Conservation (phyloP, 2,797 vertebrate genomes). For the Anguilla marmorata region DNA sequence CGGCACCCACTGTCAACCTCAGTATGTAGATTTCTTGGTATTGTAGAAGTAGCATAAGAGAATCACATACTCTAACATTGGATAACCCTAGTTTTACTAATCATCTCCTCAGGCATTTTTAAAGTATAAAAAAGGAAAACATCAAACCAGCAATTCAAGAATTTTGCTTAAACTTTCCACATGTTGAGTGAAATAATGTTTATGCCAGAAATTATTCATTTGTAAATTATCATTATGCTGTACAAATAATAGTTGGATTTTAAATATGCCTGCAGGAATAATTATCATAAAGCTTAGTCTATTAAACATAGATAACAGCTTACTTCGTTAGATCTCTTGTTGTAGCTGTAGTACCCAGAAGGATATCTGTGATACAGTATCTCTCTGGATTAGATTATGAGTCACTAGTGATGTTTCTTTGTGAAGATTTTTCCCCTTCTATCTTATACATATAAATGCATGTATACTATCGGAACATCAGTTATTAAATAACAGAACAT, state of each 20-base stretch:
- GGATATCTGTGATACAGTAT: not conserved
- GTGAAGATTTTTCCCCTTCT: not conserved
- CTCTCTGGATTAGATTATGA: not conserved
- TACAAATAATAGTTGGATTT: conserved; percentile 4
- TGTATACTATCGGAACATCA: not conserved
- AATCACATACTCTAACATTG: conserved; percentile 40
- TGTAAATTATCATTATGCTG: not conserved
- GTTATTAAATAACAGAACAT: not conserved
- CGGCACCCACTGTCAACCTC: conserved; percentile 61
- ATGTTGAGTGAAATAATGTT: not conserved
- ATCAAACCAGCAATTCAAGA: not conserved
- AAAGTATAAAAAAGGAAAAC: not conserved
- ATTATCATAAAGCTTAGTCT: conserved; percentile 15
- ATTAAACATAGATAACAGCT: conserved; percentile 23
- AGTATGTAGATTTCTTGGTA: conserved; percentile 64
- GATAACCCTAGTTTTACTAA: not conserved
- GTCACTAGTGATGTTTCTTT: not conserved
- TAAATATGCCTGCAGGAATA: conserved; percentile 41
- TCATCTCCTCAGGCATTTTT: conserved; percentile 18
- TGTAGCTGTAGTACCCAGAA: conserved; percentile 7
- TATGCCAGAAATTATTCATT: not conserved
- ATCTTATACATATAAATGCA: not conserved
- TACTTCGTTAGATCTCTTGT: not conserved
- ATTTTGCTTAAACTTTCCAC: not conserved
- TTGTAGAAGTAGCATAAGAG: conserved; percentile 34